A percentile compares a stretch with the other conserved stretches of the same genome.
Evolutionary conservation across 2,888 invertebrate genomes (phyloP).

Genomic region (Eudemis profundana): DNA sequence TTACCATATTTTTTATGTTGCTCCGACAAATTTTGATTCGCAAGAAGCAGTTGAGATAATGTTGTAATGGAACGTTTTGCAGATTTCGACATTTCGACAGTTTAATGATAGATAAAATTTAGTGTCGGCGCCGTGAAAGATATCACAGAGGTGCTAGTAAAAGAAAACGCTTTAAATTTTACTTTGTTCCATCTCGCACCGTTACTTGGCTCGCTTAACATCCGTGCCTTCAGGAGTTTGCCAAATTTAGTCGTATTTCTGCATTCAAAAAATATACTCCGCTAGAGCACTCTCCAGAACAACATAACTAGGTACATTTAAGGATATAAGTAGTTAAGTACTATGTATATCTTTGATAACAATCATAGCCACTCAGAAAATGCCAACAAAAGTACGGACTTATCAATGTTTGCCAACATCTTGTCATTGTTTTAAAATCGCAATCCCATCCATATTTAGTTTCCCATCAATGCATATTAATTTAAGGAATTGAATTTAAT

Average conservation of each 20-base stretch:
- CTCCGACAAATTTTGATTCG: conserved; percentile 36
- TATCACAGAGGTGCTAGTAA: conserved; percentile 32
- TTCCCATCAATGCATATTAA: no score
- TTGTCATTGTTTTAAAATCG: no score
- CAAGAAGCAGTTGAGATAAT: conserved; percentile 38
- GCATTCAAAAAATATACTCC: not conserved
- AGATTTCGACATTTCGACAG: conserved; percentile 21
- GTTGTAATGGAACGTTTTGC: conserved; percentile 34
- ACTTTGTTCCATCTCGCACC: conserved; percentile 34
- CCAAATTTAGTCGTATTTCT: conserved; percentile 15
- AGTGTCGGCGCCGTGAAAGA: conserved; percentile 5
- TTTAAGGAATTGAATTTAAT: no score
- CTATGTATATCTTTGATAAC: no score
- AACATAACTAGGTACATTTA: no score
- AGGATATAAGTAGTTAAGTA: no score
- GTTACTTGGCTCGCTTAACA: conserved; percentile 24
- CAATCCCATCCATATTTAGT: no score
- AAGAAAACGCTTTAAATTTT: conserved; percentile 35
- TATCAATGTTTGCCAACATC: no score
- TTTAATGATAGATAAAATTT: conserved; percentile 34
- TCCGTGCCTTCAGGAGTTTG: not conserved
- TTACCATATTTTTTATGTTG: conserved; percentile 16
- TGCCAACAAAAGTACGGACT: no score
- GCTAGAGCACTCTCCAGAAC: no score
- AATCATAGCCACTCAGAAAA: no score